phyloP scores from a whole-genome alignment of 2,888 invertebrate species.

The Acanthosepion esculentum region DNA sequence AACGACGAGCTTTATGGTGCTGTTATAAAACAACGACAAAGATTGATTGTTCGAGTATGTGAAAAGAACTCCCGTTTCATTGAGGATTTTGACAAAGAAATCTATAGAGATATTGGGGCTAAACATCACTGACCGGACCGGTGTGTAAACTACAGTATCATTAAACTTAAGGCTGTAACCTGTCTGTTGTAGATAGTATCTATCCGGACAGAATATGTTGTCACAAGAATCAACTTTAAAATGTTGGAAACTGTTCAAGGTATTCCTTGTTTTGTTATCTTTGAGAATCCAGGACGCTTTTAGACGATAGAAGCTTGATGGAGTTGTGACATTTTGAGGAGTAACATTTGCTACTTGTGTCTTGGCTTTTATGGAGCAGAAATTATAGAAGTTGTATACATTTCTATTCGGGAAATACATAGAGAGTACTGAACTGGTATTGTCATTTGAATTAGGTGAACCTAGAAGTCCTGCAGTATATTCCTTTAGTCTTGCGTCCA shows the following conservation, averaged over 20 bases:
- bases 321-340: not conserved
- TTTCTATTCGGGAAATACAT: not conserved
- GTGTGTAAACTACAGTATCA: conserved; percentile 53
- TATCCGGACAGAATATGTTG: conserved; percentile 55
- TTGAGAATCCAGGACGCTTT: not conserved
- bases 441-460: conserved; percentile 52
- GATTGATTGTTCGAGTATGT: conserved; percentile 56
- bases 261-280: not conserved
- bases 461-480: conserved; percentile 58
- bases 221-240: conserved; percentile 55
- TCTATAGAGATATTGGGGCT: conserved; percentile 57
- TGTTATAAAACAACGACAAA: conserved; percentile 52
- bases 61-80: conserved; percentile 54
- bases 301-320: not conserved
- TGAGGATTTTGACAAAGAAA: conserved; percentile 56
- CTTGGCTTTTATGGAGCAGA: not conserved
- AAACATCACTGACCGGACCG: conserved; percentile 49
- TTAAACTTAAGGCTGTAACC: conserved; percentile 60
- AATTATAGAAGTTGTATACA: not conserved
- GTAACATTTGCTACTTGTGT: not conserved
- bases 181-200: conserved; percentile 54
- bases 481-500: conserved; percentile 50
- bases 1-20: not conserved
- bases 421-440: conserved; percentile 50
- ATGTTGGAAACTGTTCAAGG: not conserved